Percentiles rank a stretch among this genome's conserved stretches.
Evolutionary conservation across 2,888 invertebrate genomes (phyloP).

Genomic region (Rhimphoctona megacephalus): DNA sequence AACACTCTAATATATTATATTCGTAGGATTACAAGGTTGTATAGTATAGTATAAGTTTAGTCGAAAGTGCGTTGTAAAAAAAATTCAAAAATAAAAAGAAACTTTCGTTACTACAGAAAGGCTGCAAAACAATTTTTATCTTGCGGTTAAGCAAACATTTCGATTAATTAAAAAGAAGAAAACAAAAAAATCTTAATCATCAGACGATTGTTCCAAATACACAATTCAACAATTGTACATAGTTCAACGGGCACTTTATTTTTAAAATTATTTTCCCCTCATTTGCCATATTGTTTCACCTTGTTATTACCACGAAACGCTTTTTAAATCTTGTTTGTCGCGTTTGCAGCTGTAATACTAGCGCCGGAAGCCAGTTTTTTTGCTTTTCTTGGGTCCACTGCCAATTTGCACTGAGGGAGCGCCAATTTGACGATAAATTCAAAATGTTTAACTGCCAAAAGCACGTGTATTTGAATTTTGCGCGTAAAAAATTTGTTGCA

Average conservation of each 20-base stretch:
- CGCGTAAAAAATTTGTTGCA: too few relatives aligned
- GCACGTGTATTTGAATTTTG: too few relatives aligned
- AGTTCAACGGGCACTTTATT: not conserved
- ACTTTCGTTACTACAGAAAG: not conserved
- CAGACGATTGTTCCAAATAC: not conserved
- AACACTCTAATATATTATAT: not conserved
- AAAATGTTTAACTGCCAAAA: too few relatives aligned
- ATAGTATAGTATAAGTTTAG: conserved; percentile 6
- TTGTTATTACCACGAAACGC: too few relatives aligned
- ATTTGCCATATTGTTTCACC: too few relatives aligned
- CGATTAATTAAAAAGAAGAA: not conserved
- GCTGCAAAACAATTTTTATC: conserved; percentile 2
- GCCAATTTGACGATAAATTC: too few relatives aligned
- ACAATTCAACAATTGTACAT: not conserved
- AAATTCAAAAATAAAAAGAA: not conserved
- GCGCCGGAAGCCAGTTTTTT: too few relatives aligned
- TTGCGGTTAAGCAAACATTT: not conserved
- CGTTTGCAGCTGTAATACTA: too few relatives aligned
- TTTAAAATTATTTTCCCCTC: not conserved
- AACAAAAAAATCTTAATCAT: too few relatives aligned
- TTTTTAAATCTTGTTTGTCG: too few relatives aligned
- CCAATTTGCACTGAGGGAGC: too few relatives aligned
- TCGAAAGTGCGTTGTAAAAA: conserved; percentile 13
- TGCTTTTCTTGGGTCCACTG: too few relatives aligned
- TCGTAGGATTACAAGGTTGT: conserved; percentile 7